These are phyloP conservation scores for Pogonocichla stellata DNA, from an alignment of 2,113 vertebrate genomes.

Conservation along the genomic window DNA sequence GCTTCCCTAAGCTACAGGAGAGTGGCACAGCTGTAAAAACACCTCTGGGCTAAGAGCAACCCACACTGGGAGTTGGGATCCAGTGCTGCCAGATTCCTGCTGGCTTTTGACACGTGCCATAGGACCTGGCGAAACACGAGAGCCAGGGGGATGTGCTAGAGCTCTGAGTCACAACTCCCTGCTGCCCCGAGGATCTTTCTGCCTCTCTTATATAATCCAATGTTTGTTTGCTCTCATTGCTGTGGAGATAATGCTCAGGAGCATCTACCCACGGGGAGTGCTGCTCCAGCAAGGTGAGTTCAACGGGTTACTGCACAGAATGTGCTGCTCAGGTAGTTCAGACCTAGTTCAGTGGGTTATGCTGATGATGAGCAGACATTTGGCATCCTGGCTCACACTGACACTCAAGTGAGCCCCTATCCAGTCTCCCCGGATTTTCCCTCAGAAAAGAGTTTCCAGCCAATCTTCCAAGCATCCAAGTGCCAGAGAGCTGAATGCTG, in stretches of 20 bases:
- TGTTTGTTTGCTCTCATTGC: conserved; percentile 54
- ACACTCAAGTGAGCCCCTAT: neutral
- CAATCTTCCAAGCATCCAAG: neutral
- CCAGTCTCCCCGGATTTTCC: neutral
- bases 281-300: conserved; percentile 33
- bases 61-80: neutral
- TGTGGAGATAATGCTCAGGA: conserved; percentile 32
- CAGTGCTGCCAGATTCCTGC: neutral
- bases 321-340: conserved; percentile 17
- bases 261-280: neutral
- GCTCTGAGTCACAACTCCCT: conserved; percentile 25
- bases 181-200: conserved; percentile 41
- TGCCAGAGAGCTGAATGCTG: neutral
- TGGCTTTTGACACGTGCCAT: neutral
- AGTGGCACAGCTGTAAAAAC: neutral
- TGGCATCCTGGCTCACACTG: neutral
- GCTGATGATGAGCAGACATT: neutral
- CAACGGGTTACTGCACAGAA: neutral
- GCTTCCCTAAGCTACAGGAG: neutral
- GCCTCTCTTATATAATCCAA: conserved; percentile 47
- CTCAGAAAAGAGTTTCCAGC: neutral
- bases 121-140: neutral
- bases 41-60: neutral
- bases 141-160: neutral
- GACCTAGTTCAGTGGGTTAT: conserved; percentile 39